Percentiles rank a stretch among this genome's conserved stretches.
Conservation (phyloP, 2,113 vertebrate species). For the Eudyptes chrysolophus region DNA sequence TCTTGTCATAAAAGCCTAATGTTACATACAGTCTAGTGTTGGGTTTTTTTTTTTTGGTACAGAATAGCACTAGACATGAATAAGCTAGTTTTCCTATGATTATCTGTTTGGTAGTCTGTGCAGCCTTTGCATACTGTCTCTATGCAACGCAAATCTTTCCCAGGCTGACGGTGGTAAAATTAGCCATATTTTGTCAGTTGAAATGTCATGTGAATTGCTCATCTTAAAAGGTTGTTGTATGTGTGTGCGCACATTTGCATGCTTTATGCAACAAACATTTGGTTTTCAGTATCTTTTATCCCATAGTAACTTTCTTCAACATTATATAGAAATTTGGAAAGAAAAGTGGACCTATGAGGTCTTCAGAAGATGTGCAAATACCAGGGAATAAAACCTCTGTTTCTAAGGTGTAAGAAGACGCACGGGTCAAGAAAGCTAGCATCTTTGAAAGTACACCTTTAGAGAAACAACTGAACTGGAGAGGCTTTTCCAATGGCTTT, state of each 20-base stretch:
- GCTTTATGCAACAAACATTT: neutral
- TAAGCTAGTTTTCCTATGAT: neutral
- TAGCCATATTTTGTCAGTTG: neutral
- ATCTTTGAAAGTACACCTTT: neutral
- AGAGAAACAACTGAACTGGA: neutral
- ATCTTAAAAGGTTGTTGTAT: neutral
- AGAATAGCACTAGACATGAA: neutral
- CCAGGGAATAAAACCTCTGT: neutral
- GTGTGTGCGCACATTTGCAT: rapidly evolving
- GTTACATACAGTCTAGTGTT: neutral
- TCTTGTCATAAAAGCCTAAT: neutral
- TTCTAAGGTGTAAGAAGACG: neutral
- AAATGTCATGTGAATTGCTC: neutral
- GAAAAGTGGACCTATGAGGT: neutral
- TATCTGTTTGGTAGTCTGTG: neutral
- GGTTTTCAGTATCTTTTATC: neutral
- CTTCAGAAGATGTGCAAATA: neutral
- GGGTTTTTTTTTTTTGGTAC: neutral
- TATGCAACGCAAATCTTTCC: neutral
- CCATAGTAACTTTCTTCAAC: neutral
- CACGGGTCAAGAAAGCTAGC: neutral
- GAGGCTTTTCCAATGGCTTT: neutral
- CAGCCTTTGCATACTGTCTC: neutral
- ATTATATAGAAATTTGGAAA: neutral
- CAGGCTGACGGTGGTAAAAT: neutral